Percentiles rank a stretch among this genome's conserved stretches.
Conservation (phyloP, 2,888 invertebrate species). For the Hirtodrosophila cameraria region DNA sequence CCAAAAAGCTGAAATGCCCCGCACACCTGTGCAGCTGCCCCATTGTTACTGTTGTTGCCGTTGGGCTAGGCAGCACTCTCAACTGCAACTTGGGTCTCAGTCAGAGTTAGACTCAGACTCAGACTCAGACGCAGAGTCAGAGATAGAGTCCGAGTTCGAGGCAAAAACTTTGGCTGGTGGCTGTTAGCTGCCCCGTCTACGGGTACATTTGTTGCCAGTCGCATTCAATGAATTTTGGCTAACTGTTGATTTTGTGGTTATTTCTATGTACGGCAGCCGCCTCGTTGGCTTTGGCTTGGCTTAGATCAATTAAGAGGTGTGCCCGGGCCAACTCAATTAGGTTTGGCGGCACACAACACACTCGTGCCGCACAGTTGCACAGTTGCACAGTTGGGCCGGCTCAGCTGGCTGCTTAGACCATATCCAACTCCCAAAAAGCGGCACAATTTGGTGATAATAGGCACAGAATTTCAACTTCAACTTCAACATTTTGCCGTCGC, state of each 20-base stretch:
- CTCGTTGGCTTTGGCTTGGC: slow-evolving; percentile 16
- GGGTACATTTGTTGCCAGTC: slow-evolving; percentile 26
- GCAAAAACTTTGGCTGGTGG: not conserved
- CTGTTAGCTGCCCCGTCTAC: not conserved
- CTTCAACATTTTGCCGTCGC: slow-evolving; percentile 40
- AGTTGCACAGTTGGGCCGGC: not conserved
- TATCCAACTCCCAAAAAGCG: slow-evolving; percentile 59
- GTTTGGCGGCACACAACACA: slow-evolving; percentile 29
- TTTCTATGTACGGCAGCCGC: slow-evolving; percentile 42
- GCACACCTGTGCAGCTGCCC: slow-evolving; percentile 8
- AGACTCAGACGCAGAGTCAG: too few species aligned
- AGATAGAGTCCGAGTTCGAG: not conserved
- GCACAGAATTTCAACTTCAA: slow-evolving; percentile 13
- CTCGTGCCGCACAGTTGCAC: slow-evolving; percentile 5
- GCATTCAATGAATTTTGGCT: slow-evolving; percentile 55
- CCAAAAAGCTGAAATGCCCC: slow-evolving; percentile 38
- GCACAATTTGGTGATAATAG: slow-evolving; percentile 49
- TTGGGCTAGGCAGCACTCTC: slow-evolving; percentile 5
- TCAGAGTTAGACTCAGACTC: not conserved
- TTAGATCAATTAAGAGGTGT: slow-evolving; percentile 67
- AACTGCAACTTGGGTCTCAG: not conserved
- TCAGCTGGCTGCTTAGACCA: slow-evolving; percentile 18
- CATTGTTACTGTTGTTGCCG: too few species aligned
- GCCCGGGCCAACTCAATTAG: slow-evolving; percentile 65
- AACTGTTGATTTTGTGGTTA: slow-evolving; percentile 69